A percentile compares a stretch with the other conserved stretches of the same genome.
These are phyloP conservation scores for Vidua macroura DNA, from an alignment of 2,113 vertebrate genomes.

Conservation along the genomic window DNA sequence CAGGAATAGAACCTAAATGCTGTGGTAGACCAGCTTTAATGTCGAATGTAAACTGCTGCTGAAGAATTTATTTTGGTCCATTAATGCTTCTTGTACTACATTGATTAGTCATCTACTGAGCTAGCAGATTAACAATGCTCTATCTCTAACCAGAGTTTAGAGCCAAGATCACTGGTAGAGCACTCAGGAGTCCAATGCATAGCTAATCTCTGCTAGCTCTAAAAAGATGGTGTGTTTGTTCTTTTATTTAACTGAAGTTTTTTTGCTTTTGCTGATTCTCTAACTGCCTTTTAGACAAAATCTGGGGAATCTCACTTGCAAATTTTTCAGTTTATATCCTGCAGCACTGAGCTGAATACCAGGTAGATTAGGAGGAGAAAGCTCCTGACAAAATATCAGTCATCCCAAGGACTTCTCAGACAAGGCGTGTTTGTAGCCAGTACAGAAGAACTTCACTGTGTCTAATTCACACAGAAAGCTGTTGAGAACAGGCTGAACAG, in stretches of 20 bases:
- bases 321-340: background rate
- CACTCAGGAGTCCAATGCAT: background rate
- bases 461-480: background rate
- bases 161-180: background rate
- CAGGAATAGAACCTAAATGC: background rate
- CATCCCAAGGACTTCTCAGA: background rate
- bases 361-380: background rate
- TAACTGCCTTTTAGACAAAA: background rate
- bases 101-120: background rate
- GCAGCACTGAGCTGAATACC: background rate
- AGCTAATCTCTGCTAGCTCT: background rate
- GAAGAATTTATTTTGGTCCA: background rate
- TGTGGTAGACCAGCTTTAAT: background rate
- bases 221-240: background rate
- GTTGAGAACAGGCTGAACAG: background rate
- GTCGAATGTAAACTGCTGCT: background rate
- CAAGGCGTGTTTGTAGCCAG: background rate
- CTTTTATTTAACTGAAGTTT: background rate
- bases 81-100: background rate
- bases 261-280: background rate
- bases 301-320: background rate
- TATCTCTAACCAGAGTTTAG: background rate
- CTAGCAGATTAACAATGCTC: background rate
- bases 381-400: background rate
- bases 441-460: background rate